Evolutionary conservation across 2,888 invertebrate genomes (phyloP).

Genomic region (Aleiodes leptofemur): DNA sequence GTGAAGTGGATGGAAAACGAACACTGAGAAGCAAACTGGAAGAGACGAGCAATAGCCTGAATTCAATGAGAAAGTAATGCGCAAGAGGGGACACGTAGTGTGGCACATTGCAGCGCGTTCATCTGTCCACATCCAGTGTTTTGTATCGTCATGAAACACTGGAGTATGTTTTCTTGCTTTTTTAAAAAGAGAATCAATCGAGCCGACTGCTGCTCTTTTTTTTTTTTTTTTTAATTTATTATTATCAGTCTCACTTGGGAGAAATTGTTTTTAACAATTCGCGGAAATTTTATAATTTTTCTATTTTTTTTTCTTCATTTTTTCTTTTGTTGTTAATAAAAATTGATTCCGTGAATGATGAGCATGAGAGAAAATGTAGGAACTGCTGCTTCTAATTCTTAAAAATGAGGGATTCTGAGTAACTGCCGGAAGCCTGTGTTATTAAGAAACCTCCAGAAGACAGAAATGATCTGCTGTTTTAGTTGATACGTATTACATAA

Average conservation of each 20-base stretch:
- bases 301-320: not conserved
- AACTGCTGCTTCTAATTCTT: not conserved
- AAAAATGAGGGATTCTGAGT: not conserved
- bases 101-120: conserved; percentile 68
- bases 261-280: too few relatives aligned
- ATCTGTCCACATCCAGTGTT: conserved; percentile 63
- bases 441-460: conserved; percentile 12
- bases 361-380: not conserved
- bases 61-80: conserved; percentile 17
- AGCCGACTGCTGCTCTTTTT: conserved; percentile 50
- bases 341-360: not conserved
- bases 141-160: conserved; percentile 62
- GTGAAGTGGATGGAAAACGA: too few relatives aligned
- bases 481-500: conserved; percentile 19
- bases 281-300: too few relatives aligned
- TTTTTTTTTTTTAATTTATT: not conserved
- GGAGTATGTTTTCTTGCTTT: conserved; percentile 64
- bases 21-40: too few relatives aligned
- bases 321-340: not conserved
- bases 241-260: too few relatives aligned
- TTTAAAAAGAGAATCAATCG: conserved; percentile 65
- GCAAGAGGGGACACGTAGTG: conserved; percentile 21
- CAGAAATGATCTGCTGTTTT: conserved; percentile 7
- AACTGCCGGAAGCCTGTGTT: conserved; percentile 25
- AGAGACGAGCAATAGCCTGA: too few relatives aligned